Percentiles rank a stretch among this genome's conserved stretches.
phyloP scores from a whole-genome alignment of 1,140 invertebrate genomes.

The Ceratitis capitata region DNA sequence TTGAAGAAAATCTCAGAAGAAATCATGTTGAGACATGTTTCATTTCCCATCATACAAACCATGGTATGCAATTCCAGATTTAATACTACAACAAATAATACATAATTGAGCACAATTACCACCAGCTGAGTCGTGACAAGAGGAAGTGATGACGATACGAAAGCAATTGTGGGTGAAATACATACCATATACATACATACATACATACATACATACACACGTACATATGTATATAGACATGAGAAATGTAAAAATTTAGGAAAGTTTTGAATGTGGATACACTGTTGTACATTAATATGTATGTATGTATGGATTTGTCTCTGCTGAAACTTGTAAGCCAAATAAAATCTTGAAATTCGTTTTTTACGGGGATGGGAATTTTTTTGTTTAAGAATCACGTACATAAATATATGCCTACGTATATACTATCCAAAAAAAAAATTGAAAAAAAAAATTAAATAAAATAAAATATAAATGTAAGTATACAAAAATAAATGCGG shows the following conservation, averaged over 20 bases:
- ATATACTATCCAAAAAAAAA: no score
- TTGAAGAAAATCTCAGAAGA: not conserved
- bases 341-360: no score
- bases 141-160: not conserved
- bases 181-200: not conserved
- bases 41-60: not conserved
- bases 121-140: conserved; percentile 22
- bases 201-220: not conserved
- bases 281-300: not conserved
- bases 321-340: no score
- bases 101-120: conserved; percentile 11
- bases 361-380: no score
- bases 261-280: not conserved
- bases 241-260: not conserved
- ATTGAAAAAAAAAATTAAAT: no score
- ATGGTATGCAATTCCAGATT: not conserved
- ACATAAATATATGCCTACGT: no score
- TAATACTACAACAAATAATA: conserved; percentile 2
- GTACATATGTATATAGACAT: not conserved
- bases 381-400: no score
- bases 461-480: no score
- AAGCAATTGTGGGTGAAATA: not conserved
- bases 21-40: conserved; percentile 3
- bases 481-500: no score
- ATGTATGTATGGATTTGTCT: not conserved